Percentiles rank a stretch among this genome's conserved stretches.
phyloP scores from a whole-genome alignment of 2,797 vertebrate species.

The Chelmon rostratus region DNA sequence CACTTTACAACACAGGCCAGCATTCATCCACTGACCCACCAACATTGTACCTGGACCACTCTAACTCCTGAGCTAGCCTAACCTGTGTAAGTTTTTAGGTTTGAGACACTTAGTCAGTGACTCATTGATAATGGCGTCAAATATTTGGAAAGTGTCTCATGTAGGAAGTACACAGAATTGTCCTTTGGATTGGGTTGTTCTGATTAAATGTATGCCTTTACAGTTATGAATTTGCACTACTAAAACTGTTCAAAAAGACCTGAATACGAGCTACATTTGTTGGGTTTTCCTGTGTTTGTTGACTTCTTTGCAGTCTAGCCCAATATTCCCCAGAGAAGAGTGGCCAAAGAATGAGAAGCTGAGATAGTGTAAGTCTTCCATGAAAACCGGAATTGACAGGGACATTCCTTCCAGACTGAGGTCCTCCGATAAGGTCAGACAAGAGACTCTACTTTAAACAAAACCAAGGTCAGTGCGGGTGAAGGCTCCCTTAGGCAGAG shows the following conservation, averaged over 20 bases:
- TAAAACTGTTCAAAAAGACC: neutral
- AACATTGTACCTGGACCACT: too few species aligned
- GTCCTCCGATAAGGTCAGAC: constrained; percentile 75
- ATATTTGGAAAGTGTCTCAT: neutral
- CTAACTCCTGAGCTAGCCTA: too few species aligned
- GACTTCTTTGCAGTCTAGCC: constrained; percentile 16
- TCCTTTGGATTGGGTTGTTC: neutral
- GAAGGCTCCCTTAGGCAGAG: constrained; percentile 35
- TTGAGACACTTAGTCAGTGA: too few species aligned
- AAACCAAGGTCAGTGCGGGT: constrained; percentile 44
- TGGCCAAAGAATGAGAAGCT: constrained; percentile 49
- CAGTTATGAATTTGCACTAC: neutral
- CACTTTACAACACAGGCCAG: too few species aligned
- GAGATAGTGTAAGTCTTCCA: constrained; percentile 68
- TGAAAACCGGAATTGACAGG: constrained; percentile 81
- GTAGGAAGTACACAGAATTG: neutral
- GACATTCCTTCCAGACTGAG: constrained; percentile 64
- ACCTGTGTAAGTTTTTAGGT: too few species aligned
- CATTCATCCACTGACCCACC: too few species aligned
- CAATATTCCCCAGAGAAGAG: constrained; percentile 26
- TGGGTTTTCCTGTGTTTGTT: constrained; percentile 7
- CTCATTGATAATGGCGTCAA: neutral
- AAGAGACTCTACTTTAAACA: constrained; percentile 64
- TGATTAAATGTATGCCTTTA: neutral
- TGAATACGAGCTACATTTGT: constrained; percentile 3